Conservation (phyloP, 2,888 invertebrate genomes). For the Hyposoter didymator region DNA sequence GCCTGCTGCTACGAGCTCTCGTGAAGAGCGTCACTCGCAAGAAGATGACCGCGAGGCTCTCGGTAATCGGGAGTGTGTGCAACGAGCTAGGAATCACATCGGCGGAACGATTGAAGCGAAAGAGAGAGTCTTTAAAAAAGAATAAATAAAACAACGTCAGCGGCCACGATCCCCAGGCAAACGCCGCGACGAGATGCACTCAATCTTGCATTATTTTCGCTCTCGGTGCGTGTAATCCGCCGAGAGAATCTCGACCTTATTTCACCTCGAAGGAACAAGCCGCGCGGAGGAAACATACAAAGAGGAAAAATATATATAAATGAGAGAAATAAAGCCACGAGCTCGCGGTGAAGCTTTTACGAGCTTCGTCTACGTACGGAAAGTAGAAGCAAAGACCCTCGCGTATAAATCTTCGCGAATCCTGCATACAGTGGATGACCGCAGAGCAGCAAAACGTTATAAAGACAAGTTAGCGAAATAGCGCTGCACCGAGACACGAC, state of each 20-base stretch:
- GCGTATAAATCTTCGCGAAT: slow-evolving; percentile 36
- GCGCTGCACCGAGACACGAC: background rate
- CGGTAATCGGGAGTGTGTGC: slow-evolving; percentile 2
- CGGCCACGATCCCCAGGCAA: background rate
- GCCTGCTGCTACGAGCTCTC: slow-evolving; percentile 16
- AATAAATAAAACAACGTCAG: too few species aligned
- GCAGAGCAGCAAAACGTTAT: slow-evolving; percentile 7
- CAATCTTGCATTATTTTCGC: slow-evolving; percentile 46
- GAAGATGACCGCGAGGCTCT: slow-evolving; percentile 19
- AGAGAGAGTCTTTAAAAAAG: background rate
- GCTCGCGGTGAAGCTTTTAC: slow-evolving; percentile 52
- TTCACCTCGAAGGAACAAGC: slow-evolving; percentile 43
- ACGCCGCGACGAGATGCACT: slow-evolving; percentile 42
- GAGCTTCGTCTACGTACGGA: slow-evolving; percentile 50
- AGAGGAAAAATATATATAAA: slow-evolving; percentile 22
- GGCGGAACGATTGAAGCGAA: slow-evolving; percentile 31
- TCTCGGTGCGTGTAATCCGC: slow-evolving; percentile 40
- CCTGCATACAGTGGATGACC: slow-evolving; percentile 21
- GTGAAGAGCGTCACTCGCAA: slow-evolving; percentile 15
- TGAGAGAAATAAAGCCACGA: slow-evolving; percentile 50
- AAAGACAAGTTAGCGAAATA: background rate
- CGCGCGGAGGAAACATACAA: slow-evolving; percentile 2
- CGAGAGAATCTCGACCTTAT: slow-evolving; percentile 53
- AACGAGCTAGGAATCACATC: slow-evolving; percentile 11
- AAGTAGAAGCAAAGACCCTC: slow-evolving; percentile 21